phyloP scores from a whole-genome alignment of 2,797 vertebrate genomes.

The Pseudochirops corinnae region DNA sequence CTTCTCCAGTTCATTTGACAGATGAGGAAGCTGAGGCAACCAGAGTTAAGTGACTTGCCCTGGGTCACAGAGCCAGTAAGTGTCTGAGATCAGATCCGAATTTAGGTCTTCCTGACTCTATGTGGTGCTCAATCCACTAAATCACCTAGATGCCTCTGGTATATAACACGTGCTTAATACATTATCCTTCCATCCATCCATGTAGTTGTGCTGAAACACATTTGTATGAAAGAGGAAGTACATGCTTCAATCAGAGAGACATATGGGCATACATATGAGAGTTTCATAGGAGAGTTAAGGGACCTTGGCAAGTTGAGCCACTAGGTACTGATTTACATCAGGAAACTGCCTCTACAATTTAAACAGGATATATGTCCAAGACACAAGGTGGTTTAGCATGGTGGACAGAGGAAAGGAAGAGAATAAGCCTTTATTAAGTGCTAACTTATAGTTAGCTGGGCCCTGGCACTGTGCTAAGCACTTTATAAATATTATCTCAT shows the following conservation, averaged over 20 bases:
- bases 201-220: not conserved
- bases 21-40: not conserved
- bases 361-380: too few relatives aligned
- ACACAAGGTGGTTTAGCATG: too few relatives aligned
- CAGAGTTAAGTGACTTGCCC: not conserved
- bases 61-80: not conserved
- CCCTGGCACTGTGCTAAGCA: too few relatives aligned
- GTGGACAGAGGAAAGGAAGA: too few relatives aligned
- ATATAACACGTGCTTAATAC: not conserved
- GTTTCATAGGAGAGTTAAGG: not conserved
- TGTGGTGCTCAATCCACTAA: not conserved
- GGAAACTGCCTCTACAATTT: too few relatives aligned
- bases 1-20: not conserved
- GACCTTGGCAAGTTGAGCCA: not conserved
- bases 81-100: not conserved
- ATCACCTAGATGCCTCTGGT: too few relatives aligned
- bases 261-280: too few relatives aligned
- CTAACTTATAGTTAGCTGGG: too few relatives aligned
- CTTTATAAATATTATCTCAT: not conserved
- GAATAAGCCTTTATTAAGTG: too few relatives aligned
- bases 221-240: constrained; percentile 8
- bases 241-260: not conserved
- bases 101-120: not conserved
- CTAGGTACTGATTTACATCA: not conserved
- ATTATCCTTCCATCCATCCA: not conserved